Evolutionary conservation across 2,797 vertebrate species (phyloP).

Genomic region (Crenuchus spilurus): DNA sequence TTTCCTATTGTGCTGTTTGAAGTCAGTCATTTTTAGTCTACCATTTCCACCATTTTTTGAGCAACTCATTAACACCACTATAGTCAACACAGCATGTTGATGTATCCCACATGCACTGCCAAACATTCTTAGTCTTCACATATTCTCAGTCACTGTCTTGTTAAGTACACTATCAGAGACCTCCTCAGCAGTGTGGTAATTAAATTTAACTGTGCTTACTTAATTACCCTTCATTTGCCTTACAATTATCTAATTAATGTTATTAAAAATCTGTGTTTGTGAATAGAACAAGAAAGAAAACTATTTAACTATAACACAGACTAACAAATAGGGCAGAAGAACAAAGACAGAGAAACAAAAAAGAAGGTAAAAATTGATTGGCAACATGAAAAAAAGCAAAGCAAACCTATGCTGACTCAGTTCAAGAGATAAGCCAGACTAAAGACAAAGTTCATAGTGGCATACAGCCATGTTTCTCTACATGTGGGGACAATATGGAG

Average conservation of each 20-base stretch:
- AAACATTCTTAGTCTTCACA: too few relatives aligned
- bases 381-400: neutral
- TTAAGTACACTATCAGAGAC: too few relatives aligned
- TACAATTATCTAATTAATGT: neutral
- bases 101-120: too few relatives aligned
- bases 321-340: neutral
- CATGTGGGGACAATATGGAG: conserved; percentile 54
- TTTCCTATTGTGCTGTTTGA: too few relatives aligned
- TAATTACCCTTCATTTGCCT: too few relatives aligned
- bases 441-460: neutral
- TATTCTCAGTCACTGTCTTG: too few relatives aligned
- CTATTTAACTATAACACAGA: neutral
- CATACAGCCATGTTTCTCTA: conserved; percentile 35
- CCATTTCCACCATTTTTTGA: too few relatives aligned
- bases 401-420: neutral
- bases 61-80: too few relatives aligned
- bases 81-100: too few relatives aligned
- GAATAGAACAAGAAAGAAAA: neutral
- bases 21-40: too few relatives aligned
- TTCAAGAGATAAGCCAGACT: neutral
- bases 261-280: neutral
- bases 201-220: too few relatives aligned
- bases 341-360: neutral
- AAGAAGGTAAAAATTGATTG: neutral
- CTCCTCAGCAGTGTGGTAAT: too few relatives aligned